phyloP scores from a whole-genome alignment of 2,797 vertebrate species.

The Natrix natrix region DNA sequence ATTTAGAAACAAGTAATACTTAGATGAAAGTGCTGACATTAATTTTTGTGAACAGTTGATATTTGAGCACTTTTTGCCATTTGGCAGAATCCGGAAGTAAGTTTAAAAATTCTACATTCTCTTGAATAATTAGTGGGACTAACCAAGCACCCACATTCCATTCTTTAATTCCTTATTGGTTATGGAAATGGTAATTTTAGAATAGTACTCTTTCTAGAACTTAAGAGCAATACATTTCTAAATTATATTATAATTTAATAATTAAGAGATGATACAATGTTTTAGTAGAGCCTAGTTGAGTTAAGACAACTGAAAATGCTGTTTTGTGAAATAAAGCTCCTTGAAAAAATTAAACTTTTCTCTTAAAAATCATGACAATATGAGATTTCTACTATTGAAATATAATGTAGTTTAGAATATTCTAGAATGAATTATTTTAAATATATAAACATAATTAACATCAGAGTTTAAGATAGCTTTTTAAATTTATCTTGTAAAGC shows the following conservation, averaged over 20 bases:
- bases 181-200: background rate
- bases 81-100: background rate
- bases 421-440: background rate
- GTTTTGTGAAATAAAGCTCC: background rate
- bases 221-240: background rate
- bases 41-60: constrained; percentile 4
- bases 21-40: background rate
- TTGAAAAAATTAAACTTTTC: background rate
- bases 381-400: background rate
- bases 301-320: background rate
- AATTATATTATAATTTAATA: background rate
- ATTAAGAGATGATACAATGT: background rate
- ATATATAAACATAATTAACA: background rate
- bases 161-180: background rate
- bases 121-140: background rate
- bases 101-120: background rate
- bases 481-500: background rate
- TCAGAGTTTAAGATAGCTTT: background rate
- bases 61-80: background rate
- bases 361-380: background rate
- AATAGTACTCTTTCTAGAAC: background rate
- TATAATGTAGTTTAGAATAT: background rate
- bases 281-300: background rate
- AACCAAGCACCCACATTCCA: background rate
- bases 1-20: background rate